phyloP scores from a whole-genome alignment of 2,797 vertebrate genomes.

The Hozukius guyotensis region DNA sequence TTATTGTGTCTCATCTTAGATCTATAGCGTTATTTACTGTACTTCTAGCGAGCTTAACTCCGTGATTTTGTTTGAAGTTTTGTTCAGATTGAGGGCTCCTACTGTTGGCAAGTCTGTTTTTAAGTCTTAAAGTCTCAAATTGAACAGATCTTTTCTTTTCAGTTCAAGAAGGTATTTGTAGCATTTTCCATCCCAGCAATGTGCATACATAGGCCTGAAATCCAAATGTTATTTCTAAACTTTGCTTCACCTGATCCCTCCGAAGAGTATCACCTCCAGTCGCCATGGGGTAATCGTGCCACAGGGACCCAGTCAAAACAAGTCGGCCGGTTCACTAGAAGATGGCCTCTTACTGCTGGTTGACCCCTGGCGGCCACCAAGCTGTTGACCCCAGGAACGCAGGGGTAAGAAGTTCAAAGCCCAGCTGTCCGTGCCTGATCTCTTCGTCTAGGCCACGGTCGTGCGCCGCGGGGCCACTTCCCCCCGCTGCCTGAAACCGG shows the following conservation, averaged over 20 bases:
- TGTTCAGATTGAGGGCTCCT: slow-evolving; percentile 62
- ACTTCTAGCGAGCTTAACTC: slow-evolving; percentile 65
- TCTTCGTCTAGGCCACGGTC: slow-evolving; percentile 64
- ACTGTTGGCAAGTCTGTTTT: slow-evolving; percentile 53
- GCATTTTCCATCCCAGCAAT: slow-evolving; percentile 18
- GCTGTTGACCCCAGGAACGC: slow-evolving; percentile 78
- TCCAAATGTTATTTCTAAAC: slow-evolving; percentile 67
- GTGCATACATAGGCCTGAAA: slow-evolving; percentile 24
- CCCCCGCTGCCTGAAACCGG: slow-evolving; percentile 63
- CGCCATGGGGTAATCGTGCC: slow-evolving; percentile 67
- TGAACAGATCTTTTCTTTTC: slow-evolving; percentile 36
- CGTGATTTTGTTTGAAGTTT: slow-evolving; percentile 70
- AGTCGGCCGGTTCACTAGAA: slow-evolving; percentile 71
- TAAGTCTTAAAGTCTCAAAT: slow-evolving; percentile 65
- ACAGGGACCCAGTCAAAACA: slow-evolving; percentile 79
- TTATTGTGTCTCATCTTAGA: slow-evolving; percentile 74
- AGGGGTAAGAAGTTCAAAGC: slow-evolving; percentile 83
- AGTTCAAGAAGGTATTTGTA: slow-evolving; percentile 50
- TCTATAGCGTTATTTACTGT: slow-evolving; percentile 75
- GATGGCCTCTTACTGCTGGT: slow-evolving; percentile 75
- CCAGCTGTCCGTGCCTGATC: slow-evolving; percentile 80
- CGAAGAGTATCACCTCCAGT: slow-evolving; percentile 64
- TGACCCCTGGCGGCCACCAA: slow-evolving; percentile 76
- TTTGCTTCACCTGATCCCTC: slow-evolving; percentile 72
- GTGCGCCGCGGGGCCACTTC: slow-evolving; percentile 69